These are phyloP conservation scores for Vesta saturnalis DNA, from an alignment of 2,888 invertebrate species.

Conservation along the genomic window DNA sequence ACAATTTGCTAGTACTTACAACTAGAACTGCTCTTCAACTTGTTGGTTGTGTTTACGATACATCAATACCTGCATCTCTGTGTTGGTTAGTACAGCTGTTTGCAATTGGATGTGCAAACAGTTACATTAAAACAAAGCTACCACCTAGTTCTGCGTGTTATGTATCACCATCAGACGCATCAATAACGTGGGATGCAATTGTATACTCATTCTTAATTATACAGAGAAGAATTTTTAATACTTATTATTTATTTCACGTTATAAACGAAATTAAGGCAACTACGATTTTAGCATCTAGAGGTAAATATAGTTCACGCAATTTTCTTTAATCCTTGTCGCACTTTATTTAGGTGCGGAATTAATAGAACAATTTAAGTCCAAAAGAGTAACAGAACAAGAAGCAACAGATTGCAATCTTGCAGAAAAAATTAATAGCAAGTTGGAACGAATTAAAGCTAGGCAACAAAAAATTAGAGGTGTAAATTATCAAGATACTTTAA, in stretches of 20 bases:
- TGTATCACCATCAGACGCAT: slow-evolving; percentile 83
- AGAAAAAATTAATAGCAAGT: slow-evolving; percentile 93
- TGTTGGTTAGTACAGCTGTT: slow-evolving; percentile 86
- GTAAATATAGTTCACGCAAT: no score
- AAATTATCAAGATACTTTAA: slow-evolving; percentile 73
- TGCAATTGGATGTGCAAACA: slow-evolving; percentile 80
- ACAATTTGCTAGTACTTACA: slow-evolving; percentile 90
- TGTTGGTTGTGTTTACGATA: slow-evolving; percentile 91
- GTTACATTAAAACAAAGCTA: slow-evolving; percentile 26
- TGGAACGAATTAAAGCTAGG: slow-evolving; percentile 94
- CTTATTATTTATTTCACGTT: slow-evolving; percentile 97
- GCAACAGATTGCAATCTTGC: slow-evolving; percentile 86
- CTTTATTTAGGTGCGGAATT: slow-evolving; percentile 85
- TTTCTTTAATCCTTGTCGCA: no score
- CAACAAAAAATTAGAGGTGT: slow-evolving; percentile 83
- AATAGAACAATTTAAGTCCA: slow-evolving; percentile 89
- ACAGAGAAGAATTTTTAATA: slow-evolving; percentile 91
- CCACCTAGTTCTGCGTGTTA: slow-evolving; percentile 65
- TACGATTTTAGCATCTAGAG: slow-evolving; percentile 91
- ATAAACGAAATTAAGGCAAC: slow-evolving; percentile 96
- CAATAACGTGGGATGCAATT: slow-evolving; percentile 93
- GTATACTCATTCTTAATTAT: slow-evolving; percentile 94
- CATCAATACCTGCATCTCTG: slow-evolving; percentile 67
- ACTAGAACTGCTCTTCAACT: slow-evolving; percentile 90
- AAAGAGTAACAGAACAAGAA: slow-evolving; percentile 89